Evolutionary conservation across 2,797 vertebrate species (phyloP), one percentile per base, ranked within the genome.

Genomic region (Aplochiton taeniatus): DNA sequence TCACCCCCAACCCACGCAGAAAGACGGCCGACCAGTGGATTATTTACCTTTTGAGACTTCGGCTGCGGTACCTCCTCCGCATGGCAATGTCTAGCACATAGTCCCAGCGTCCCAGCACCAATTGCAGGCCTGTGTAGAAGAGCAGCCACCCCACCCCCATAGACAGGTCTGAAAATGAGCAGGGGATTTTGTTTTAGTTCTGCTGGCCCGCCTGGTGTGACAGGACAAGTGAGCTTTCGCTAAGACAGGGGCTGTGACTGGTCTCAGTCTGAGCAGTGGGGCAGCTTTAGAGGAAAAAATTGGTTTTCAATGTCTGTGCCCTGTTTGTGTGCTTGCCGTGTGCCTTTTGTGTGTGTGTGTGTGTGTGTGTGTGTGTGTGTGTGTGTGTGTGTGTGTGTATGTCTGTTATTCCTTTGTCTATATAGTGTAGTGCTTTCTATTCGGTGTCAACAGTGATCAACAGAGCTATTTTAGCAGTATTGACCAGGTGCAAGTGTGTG

Each of bases 201-300:
- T 72, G 66, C 77, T 75, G 68, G 43, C 54, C 63, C 45, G 52
- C 50, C 16, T 52, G 50, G 50, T 52, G 16, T 52, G 50, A 52
- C 10, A 17, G 16, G 6, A 52, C 50, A 52, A 17, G 50, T n/a
- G 16, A 16, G n/a, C 8, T 52, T n/a, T 52, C 16, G 50, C 50
- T 17, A 18, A 10, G 50, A 16, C 50, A 16, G 9, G 50, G 16
- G 18, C 0, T 31, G 31, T 31, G 31, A 3, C 31, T 31, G 31
- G 3, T 31, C 31, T 31, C 31, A 31, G 2, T 31, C 31, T 31
- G 31, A 31, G 31, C 3, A 31, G 31, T 31, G 31, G 31, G 31
- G 31, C 31, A 31, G 31, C 2, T 31, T 31, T 31, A 31, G 52
- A 18, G 17, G 11, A 54, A 54, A 53, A 9, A 13, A 10, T 31